A percentile compares a stretch with the other conserved stretches of the same genome.
Evolutionary conservation across 2,888 invertebrate genomes (phyloP).

Genomic region (Cantharis nigra): DNA sequence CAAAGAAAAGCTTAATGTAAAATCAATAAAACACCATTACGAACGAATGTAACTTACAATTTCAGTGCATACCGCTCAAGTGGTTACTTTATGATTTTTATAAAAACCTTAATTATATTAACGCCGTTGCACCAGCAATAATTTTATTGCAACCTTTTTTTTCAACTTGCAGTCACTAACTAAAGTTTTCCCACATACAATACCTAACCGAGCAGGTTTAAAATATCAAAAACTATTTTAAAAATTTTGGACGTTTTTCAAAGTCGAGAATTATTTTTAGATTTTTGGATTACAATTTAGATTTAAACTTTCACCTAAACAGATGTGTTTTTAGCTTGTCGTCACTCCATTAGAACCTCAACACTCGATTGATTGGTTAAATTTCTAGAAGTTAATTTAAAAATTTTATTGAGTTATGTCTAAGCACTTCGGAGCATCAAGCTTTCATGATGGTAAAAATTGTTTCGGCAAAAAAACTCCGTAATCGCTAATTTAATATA

Average conservation of each 20-base stretch:
- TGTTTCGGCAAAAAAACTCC: no score
- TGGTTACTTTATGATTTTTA: slow-evolving; percentile 13
- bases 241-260: neutral
- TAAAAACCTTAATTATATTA: slow-evolving; percentile 12
- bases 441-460: neutral
- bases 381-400: neutral
- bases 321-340: neutral
- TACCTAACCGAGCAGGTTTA: neutral
- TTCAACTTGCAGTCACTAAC: neutral
- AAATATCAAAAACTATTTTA: neutral
- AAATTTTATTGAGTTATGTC: neutral
- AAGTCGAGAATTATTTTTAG: neutral
- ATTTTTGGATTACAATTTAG: neutral
- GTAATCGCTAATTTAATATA: neutral
- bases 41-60: slow-evolving; percentile 47
- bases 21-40: slow-evolving; percentile 59
- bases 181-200: neutral
- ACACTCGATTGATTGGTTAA: neutral
- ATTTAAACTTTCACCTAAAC: neutral
- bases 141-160: neutral
- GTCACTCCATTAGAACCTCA: neutral
- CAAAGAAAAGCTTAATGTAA: slow-evolving; percentile 60
- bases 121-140: neutral
- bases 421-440: neutral
- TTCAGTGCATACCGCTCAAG: slow-evolving; percentile 22